Base-by-base conservation (phyloP, 2,797 vertebrate genomes). In the Parauchenoglanis ngamensis region DNA sequence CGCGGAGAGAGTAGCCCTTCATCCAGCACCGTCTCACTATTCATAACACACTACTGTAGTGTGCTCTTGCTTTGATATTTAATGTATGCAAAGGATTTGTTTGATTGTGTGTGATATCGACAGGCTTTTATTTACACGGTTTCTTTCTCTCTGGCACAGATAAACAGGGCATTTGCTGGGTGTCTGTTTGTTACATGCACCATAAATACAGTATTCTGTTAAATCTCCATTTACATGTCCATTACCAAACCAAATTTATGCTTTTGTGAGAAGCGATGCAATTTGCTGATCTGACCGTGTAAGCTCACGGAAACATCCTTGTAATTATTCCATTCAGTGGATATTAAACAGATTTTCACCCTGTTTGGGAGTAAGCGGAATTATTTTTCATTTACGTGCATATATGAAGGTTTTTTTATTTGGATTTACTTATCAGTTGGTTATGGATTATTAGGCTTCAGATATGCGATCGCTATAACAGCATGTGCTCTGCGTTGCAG, bases 401-500 rank as follows among this genome's bases (percentile, higher is more conserved):
- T 52, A 1, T 52, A 28, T 76, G 25, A 61, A 61, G 46, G 46
- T 76, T 40, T 40, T 59, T 40, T 59, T 40, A 17, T 46, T 40
- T 63, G 8, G 1, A 7, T 77, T 23, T 56, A 23, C 6, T 35
- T 35, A 1, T 7, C 21, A 6, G 11, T 25, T 56, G 54, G 17
- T 57, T 23, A 6, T 80, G 11, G 7, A 1, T 61, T 61, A 15
- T 63, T 46, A 0, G 44, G 11, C 3, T 11, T 40, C 10, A 28
- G n/a, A 35, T 87, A 23, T 21, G n/a, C n/a, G n/a, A 11, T 31
- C 44, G 21, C 21, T 81, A 40, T 13, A 13, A 40, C 44, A 57
- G 5, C 0, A 25, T 67, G 85, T 87, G 85, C 40, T 92, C 15
- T 79, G 10, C 0, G 19, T 63, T 84, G 4, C 92, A 99, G 98